phyloP scores from a whole-genome alignment of 1,140 invertebrate genomes.

The Drosophila equinoxialis region DNA sequence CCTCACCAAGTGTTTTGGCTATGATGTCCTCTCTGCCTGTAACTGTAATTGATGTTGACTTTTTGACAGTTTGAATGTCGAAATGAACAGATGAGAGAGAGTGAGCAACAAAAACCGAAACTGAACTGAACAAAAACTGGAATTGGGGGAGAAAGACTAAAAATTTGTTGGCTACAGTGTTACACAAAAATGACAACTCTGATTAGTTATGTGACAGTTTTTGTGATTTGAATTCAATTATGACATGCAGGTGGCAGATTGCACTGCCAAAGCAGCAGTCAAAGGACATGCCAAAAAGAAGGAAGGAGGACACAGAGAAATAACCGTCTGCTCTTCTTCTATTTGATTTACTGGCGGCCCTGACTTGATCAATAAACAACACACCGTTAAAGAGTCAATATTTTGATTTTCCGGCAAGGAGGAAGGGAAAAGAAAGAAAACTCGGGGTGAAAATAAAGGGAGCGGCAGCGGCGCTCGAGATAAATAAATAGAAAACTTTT shows the following conservation, averaged over 20 bases:
- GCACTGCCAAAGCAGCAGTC: neutral
- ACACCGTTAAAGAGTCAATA: conserved; percentile 72
- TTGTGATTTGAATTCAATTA: conserved; percentile 79
- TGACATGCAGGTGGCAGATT: conserved; percentile 56
- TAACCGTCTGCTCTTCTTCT: neutral
- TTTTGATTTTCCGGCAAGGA: conserved; percentile 56
- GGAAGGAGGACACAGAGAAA: neutral
- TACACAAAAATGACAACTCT: conserved; percentile 64
- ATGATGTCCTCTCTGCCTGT: conserved; percentile 62
- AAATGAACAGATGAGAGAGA: conserved; percentile 66
- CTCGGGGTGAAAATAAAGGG: conserved; percentile 56
- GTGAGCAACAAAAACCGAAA: conserved; percentile 8
- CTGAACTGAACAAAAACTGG: conserved; percentile 30
- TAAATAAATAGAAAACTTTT: conserved; percentile 70
- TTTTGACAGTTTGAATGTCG: conserved; percentile 81
- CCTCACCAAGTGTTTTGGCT: conserved; percentile 38
- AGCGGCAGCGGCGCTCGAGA: conserved; percentile 59
- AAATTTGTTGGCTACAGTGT: conserved; percentile 38
- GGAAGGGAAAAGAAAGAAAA: too few species aligned
- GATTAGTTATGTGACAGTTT: conserved; percentile 80
- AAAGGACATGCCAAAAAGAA: neutral
- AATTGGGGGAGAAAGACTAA: conserved; percentile 28
- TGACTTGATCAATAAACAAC: conserved; percentile 57
- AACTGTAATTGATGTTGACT: conserved; percentile 81
- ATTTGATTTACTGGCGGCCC: neutral